Evolutionary conservation across 2,888 invertebrate species (phyloP), one percentile per base, ranked within the genome.

Genomic region (Diarsia dahlii): DNA sequence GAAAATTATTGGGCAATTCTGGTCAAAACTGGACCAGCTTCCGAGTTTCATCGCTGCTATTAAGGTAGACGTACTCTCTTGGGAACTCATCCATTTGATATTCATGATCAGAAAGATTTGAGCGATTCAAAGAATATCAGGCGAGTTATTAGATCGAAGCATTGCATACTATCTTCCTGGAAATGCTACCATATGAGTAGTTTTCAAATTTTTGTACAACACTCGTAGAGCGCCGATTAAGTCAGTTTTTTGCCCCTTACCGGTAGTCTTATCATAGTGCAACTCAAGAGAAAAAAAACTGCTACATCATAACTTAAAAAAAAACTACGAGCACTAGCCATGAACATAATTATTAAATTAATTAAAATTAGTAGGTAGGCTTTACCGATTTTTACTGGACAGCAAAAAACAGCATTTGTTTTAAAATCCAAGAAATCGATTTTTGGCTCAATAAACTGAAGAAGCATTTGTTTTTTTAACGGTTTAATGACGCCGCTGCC

Each of bases 401-500:
- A 71, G 9, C 62, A 71, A 86, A 85, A 86, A 71, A 68, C 52
- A 34, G 15, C 60, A 28, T 56, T 78, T 78, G 72, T 71, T 68
- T 69, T 23, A 71, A 64, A 78, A 83, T 64, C 46, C 63, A 71
- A 83, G 70, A 62, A 86, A 78, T 82, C 70, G 72, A 83, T 78
- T 63, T 82, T 83, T 67, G 23, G 50, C 86, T 65, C 54, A 78
- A 71, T 82, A 76, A 68, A 56, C 20, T 52, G 12, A 45, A 52
- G 50, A 54, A 56, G 34, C 63, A 67, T 70, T 62, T 52, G 6
- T 23, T 73, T 66, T 66, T 82, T 69, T 84, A 34, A 18, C 34
- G 39, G 63, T 64, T 64, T 76, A 70, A 67, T 76, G 69, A 70
- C 58, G 48, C 69, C 54, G 39, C 58, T 23, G 74, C 78, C 78